Conservation (phyloP, 2,888 invertebrate genomes). For the Encarsia formosa region DNA sequence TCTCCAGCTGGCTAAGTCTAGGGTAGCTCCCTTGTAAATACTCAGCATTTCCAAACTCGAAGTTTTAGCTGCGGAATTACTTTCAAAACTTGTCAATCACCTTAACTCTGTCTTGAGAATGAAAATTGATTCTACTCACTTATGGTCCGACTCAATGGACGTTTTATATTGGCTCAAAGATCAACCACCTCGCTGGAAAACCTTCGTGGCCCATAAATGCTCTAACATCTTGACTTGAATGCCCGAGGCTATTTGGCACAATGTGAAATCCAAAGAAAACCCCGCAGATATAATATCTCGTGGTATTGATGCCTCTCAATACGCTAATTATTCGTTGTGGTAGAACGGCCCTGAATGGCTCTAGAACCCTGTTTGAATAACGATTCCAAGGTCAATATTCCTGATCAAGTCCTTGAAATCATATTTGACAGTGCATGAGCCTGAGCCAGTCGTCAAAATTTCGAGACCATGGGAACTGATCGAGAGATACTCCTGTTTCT, state of each 20-base stretch:
- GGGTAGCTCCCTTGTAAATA: not conserved
- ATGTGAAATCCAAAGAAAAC: not conserved
- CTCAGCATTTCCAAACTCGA: not conserved
- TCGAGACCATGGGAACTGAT: too few species aligned
- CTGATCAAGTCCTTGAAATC: not conserved
- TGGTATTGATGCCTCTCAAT: too few species aligned
- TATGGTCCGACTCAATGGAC: not conserved
- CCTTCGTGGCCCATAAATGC: not conserved
- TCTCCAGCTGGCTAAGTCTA: not conserved
- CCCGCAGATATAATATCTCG: too few species aligned
- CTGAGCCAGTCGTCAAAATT: not conserved
- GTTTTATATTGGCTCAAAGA: not conserved
- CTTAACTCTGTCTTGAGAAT: too few species aligned
- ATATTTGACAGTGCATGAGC: not conserved
- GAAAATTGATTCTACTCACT: not conserved
- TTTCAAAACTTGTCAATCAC: not conserved
- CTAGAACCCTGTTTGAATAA: too few species aligned
- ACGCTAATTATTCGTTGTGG: not conserved
- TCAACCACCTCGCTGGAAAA: not conserved
- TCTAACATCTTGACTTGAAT: not conserved
- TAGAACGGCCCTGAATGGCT: not conserved
- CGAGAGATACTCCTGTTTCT: not conserved
- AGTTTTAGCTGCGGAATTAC: not conserved
- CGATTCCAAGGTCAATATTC: not conserved
- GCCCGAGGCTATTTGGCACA: not conserved